A percentile compares a stretch with the other conserved stretches of the same genome.
Evolutionary conservation across 2,113 vertebrate species (phyloP).

Genomic region (Nesoenas mayeri): DNA sequence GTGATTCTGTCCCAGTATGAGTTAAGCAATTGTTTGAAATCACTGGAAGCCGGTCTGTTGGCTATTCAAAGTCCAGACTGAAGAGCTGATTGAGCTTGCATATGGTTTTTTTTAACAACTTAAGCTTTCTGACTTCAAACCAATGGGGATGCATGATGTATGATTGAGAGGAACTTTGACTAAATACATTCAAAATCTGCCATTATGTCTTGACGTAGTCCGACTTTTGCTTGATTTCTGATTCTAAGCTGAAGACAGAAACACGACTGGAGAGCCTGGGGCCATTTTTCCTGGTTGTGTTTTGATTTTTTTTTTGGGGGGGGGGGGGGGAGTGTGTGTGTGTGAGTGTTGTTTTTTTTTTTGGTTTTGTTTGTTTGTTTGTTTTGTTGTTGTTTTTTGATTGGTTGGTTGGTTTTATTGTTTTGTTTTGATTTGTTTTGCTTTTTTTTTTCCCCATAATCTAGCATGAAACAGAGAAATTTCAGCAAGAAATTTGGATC

Average conservation of each 20-base stretch:
- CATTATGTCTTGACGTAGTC: not conserved
- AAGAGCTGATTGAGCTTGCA: constrained; percentile 46
- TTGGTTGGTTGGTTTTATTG: not conserved
- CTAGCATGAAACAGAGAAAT: not conserved
- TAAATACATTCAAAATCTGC: not conserved
- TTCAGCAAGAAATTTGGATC: not conserved
- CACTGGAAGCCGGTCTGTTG: constrained; percentile 5
- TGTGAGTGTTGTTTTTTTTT: too few species aligned
- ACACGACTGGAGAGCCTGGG: not conserved
- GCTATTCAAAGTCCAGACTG: constrained; percentile 45
- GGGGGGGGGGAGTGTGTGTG: too few species aligned
- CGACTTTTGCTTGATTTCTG: constrained; percentile 13
- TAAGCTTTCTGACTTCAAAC: constrained; percentile 35
- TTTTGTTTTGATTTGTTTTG: too few species aligned
- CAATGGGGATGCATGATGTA: not conserved
- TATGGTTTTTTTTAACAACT: constrained; percentile 7
- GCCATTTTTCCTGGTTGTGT: not conserved
- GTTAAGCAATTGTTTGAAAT: constrained; percentile 47
- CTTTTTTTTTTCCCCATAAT: not conserved
- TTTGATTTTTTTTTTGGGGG: too few species aligned
- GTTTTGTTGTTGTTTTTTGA: too few species aligned
- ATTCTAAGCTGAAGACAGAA: not conserved
- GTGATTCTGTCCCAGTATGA: constrained; percentile 34
- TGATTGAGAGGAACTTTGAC: not conserved
- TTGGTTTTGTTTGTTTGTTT: too few species aligned